These are phyloP conservation scores for Sinocyclocheilus maitianheensis DNA, from an alignment of 2,113 vertebrate species.

Conservation along the genomic window DNA sequence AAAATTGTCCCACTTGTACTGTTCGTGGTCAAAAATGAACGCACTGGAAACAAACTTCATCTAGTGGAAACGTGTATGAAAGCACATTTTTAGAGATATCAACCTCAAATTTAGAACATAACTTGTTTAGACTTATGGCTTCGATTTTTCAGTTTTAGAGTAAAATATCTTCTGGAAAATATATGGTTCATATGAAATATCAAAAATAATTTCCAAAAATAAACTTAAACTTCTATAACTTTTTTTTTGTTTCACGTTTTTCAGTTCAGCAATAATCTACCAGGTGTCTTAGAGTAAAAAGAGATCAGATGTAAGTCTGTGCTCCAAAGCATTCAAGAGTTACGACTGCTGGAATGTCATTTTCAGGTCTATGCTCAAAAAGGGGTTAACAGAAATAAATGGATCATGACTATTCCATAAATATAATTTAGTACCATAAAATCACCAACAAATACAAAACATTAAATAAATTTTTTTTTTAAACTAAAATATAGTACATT, in stretches of 20 bases:
- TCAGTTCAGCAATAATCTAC: neutral
- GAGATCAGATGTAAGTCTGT: neutral
- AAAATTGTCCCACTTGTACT: neutral
- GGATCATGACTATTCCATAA: no score
- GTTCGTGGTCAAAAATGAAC: neutral
- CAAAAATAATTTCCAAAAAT: no score
- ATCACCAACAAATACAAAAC: neutral
- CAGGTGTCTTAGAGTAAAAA: neutral
- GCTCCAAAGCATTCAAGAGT: no score
- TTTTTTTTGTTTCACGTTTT: neutral
- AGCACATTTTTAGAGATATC: neutral
- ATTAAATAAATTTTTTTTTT: neutral
- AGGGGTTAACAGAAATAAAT: neutral
- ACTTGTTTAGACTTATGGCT: no score
- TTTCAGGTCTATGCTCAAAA: neutral
- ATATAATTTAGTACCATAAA: no score
- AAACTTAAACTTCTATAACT: no score
- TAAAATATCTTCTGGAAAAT: neutral
- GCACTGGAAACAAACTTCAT: no score
- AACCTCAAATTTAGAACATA: neutral
- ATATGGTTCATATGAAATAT: neutral
- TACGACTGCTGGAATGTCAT: no score
- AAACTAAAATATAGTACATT: neutral
- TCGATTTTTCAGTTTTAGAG: neutral
- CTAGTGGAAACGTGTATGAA: neutral